Evolutionary conservation across 64 coral and sea anemone genomes (phyloP).

Genomic region (Hydrozoanthus tunicans): DNA sequence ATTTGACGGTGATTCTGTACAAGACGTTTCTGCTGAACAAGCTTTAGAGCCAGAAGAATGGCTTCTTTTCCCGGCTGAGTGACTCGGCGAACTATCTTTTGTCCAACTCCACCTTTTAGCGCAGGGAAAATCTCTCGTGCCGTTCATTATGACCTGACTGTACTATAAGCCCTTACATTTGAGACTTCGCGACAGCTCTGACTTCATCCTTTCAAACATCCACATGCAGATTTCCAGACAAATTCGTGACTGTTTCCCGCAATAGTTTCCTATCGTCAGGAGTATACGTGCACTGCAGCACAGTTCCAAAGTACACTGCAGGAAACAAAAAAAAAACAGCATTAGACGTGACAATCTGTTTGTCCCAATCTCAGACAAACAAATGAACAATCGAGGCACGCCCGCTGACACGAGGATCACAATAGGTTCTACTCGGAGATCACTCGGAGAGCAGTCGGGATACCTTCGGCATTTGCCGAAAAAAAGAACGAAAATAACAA

Average conservation of each 20-base stretch:
- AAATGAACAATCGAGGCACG: conserved; percentile 29
- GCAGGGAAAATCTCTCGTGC: background rate
- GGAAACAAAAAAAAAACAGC: background rate
- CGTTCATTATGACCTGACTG: background rate
- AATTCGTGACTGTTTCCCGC: background rate
- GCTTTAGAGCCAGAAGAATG: conserved; percentile 18
- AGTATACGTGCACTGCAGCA: background rate
- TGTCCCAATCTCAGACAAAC: background rate
- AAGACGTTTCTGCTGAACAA: background rate
- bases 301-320: conserved; percentile 9
- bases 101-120: background rate
- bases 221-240: background rate
- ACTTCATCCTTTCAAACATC: background rate
- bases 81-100: background rate
- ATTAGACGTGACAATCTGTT: background rate
- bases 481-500: background rate
- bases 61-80: background rate
- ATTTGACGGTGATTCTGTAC: background rate
- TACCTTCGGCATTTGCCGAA: background rate
- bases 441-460: background rate
- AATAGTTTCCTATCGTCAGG: background rate
- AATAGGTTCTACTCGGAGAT: background rate
- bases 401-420: conserved; percentile 15
- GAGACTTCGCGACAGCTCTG: background rate
- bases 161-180: background rate